Conservation (phyloP, 2,113 vertebrate genomes). For the Lampris incognitus region DNA sequence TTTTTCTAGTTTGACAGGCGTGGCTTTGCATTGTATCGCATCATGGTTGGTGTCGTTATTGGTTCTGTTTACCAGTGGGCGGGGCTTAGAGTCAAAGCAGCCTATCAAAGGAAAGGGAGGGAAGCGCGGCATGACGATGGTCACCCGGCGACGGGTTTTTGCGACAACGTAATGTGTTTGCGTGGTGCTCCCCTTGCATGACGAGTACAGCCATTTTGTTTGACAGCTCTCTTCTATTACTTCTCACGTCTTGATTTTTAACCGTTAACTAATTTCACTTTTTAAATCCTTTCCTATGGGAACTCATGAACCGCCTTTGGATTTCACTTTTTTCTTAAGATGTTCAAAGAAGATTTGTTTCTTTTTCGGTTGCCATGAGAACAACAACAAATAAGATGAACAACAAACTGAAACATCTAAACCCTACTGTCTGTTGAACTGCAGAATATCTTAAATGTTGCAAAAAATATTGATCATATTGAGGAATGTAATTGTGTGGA, state of each 20-base stretch:
- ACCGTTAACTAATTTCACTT: constrained; percentile 14
- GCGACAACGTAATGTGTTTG: constrained; percentile 48
- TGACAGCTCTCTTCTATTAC: constrained; percentile 16
- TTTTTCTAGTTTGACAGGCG: background rate
- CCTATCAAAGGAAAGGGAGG: constrained; percentile 6
- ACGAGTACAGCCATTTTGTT: constrained; percentile 50
- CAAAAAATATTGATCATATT: constrained; percentile 57
- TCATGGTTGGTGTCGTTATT: constrained; percentile 39
- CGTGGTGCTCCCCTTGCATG: constrained; percentile 66
- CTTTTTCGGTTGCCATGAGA: constrained; percentile 63
- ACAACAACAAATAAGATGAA: constrained; percentile 49
- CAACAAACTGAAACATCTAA: constrained; percentile 56
- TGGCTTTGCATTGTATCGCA: constrained; percentile 41
- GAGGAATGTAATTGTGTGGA: constrained; percentile 80
- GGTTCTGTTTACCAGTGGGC: constrained; percentile 32
- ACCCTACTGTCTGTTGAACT: constrained; percentile 45
- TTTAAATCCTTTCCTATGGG: constrained; percentile 7
- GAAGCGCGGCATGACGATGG: background rate
- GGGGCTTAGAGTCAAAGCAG: constrained; percentile 11
- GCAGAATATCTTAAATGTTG: constrained; percentile 64
- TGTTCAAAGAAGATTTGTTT: constrained; percentile 58
- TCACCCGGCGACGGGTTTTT: background rate
- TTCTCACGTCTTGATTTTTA: constrained; percentile 38
- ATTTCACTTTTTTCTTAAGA: constrained; percentile 27
- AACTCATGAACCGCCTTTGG: constrained; percentile 51